A percentile compares a stretch with the other conserved stretches of the same genome.
Conservation (phyloP, 2,797 vertebrate species). For the Pseudomugil gertrudae region DNA sequence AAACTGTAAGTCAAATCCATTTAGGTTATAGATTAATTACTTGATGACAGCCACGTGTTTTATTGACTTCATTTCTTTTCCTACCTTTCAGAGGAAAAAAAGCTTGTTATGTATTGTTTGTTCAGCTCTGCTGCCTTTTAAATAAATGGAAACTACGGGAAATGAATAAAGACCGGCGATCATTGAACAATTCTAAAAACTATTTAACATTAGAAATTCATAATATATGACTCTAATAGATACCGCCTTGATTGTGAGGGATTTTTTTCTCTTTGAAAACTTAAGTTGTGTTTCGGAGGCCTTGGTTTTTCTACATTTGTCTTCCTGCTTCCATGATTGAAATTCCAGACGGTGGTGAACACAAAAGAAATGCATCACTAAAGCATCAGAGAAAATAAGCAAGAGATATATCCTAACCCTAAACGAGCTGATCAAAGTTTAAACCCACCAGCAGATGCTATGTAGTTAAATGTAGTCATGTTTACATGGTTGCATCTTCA, state of each 20-base stretch:
- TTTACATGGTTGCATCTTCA: neutral
- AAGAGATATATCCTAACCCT: constrained; percentile 32
- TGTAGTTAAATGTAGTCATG: neutral
- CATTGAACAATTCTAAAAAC: neutral
- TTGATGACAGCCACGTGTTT: neutral
- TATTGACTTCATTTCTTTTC: neutral
- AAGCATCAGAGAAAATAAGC: constrained; percentile 25
- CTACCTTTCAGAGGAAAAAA: neutral
- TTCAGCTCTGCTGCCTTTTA: neutral
- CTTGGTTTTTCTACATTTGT: neutral
- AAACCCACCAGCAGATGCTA: constrained; percentile 9
- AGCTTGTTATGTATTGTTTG: neutral
- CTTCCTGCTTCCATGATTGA: constrained; percentile 14
- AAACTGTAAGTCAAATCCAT: neutral
- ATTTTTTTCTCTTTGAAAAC: neutral
- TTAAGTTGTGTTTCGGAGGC: constrained; percentile 14
- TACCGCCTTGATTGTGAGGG: neutral
- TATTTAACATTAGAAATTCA: neutral
- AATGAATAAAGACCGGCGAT: neutral
- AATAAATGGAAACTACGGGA: neutral
- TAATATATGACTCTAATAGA: neutral
- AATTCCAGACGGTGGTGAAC: constrained; percentile 33
- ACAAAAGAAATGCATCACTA: constrained; percentile 43
- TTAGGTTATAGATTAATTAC: neutral
- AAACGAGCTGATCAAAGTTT: constrained; percentile 3